phyloP scores from a whole-genome alignment of 2,797 vertebrate genomes.

The Nyctibius grandis region DNA sequence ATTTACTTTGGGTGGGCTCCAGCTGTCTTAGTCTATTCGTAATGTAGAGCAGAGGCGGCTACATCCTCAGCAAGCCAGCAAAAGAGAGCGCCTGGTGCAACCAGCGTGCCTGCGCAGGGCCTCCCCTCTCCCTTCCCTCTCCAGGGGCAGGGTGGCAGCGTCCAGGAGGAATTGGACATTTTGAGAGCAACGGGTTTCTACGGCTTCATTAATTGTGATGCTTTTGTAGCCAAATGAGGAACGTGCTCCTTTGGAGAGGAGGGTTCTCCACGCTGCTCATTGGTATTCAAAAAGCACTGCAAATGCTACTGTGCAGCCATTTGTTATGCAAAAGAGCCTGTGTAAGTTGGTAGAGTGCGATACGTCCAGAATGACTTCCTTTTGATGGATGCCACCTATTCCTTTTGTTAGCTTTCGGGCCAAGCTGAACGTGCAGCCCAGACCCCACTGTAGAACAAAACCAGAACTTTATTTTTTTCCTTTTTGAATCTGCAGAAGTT shows the following conservation, averaged over 20 bases:
- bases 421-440: neutral
- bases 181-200: neutral
- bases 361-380: slow-evolving; percentile 45
- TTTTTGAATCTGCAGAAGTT: slow-evolving; percentile 11
- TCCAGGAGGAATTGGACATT: neutral
- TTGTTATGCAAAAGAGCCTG: slow-evolving; percentile 65
- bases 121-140: neutral
- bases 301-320: slow-evolving; percentile 57
- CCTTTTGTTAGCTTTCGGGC: slow-evolving; percentile 37
- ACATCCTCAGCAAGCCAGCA: neutral
- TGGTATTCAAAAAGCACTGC: slow-evolving; percentile 55
- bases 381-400: slow-evolving; percentile 57
- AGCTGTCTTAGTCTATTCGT: slow-evolving; percentile 7
- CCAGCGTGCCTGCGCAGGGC: neutral
- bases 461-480: neutral
- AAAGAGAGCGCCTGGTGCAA: neutral
- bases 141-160: neutral
- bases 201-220: neutral
- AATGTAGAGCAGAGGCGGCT: neutral
- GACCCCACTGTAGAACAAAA: neutral
- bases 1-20: slow-evolving; percentile 54
- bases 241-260: neutral
- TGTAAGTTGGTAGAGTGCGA: slow-evolving; percentile 33
- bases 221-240: slow-evolving; percentile 28
- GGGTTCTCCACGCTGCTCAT: slow-evolving; percentile 27